Evolutionary conservation across 2,797 vertebrate genomes (phyloP), one percentile per base, ranked within the genome.

Genomic region (Myotis findleyi): DNA sequence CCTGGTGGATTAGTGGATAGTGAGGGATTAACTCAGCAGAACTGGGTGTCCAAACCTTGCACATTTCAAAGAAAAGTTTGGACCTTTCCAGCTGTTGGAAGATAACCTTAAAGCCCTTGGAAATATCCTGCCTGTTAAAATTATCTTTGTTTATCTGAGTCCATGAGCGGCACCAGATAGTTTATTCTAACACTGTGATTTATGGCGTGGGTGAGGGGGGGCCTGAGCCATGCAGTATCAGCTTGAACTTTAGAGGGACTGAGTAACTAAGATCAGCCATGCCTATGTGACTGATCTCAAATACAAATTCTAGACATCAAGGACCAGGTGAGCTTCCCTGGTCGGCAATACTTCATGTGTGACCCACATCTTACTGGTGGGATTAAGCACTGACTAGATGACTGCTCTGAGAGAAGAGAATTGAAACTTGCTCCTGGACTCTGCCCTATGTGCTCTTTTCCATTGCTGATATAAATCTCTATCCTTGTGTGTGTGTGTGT

Each of bases 61-160:
- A 81, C 20, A 81, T 51, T 68, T 53, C 69, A 75, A 82, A 49
- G 89, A 59, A 82, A 94, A 33, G 5, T 69, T 92, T 83, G 30
- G 41, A 23, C 62, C 20, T 92, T 84, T 10, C 44, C 30, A 55
- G 44, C 44, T 84, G 53, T 79, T 84, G 51, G 44, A 73, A 83
- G 53, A 87, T 47, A 76, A 71, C 21, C 11, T 88, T 25, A 77
- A 95, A 95, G n/a, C 30, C 84, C 18, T 86, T 73, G 64, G 13
- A 80, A 80, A 80, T 90, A 72, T 9, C 55, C 23, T 55, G 9
- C 47, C 36, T 80, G 9, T 64, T 85, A 89, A 89, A 49, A 85
- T 62, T 49, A 47, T 23, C 80, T 79, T 73, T 85, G 72, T 91
- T 91, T 81, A 66, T 76, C 33, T 41, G 89, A 94, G 27, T 73